Evolutionary conservation across 92 coral and sea anemone genomes (phyloP).

Genomic region (Ricordea florida): DNA sequence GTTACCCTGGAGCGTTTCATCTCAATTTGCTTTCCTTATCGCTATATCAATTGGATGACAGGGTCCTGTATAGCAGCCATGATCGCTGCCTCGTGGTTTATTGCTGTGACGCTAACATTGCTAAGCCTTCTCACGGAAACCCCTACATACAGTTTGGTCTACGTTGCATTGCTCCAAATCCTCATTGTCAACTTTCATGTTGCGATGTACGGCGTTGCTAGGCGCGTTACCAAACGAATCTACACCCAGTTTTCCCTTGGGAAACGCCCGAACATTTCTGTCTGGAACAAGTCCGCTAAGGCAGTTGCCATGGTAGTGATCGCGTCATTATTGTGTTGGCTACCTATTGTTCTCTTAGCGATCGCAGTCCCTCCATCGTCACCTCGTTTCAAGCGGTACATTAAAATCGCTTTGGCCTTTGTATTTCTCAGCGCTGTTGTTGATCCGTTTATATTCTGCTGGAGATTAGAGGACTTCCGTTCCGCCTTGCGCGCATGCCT

Average conservation of each 20-base stretch:
- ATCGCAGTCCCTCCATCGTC: background rate
- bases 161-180: background rate
- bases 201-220: background rate
- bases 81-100: background rate
- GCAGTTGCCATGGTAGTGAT: background rate
- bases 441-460: conserved; percentile 8
- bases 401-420: background rate
- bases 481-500: background rate
- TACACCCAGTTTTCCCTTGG: background rate
- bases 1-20: conserved; percentile 2
- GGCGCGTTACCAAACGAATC: background rate
- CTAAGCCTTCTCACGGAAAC: background rate
- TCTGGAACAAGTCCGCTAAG: background rate
- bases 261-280: background rate
- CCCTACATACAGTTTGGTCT: background rate
- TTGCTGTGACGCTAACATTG: background rate
- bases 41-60: background rate
- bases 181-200: background rate
- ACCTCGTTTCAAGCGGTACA: background rate
- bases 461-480: background rate
- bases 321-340: background rate
- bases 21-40: background rate
- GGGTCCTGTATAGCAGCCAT: background rate
- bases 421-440: background rate
- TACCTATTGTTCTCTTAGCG: background rate